Base-by-base conservation (phyloP, 1,140 invertebrate species). In the Calliopsis andreniformis region DNA sequence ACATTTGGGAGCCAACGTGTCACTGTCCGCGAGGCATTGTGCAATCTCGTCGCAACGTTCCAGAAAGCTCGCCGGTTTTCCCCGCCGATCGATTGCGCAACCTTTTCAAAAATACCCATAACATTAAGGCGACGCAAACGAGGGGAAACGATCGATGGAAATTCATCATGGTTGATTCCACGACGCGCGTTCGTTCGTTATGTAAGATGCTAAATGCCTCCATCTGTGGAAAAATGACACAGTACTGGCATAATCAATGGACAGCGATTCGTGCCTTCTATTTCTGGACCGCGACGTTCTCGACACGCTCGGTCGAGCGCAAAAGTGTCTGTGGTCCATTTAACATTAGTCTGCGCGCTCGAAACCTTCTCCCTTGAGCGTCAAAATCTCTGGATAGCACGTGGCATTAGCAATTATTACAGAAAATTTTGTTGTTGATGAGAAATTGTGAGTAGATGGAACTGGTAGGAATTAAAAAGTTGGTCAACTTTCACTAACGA, bases 21-120 rank as follows among this genome's bases (percentile, higher is more conserved):
- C 81, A 83, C 75, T 83, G 79, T 69, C 75, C 80, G n/a, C n/a
- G 79, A 76, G 25, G 42, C 55, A 83, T 78, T 83, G 68, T 82
- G 80, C 76, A 83, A 83, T 35, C 69, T 16, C 32, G 35, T 67
- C 43, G 59, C 42, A 10, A 66, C 68, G 59, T 64, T 82, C 81
- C 81, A 82, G 80, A 82, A 75, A 61, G n/a, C 56, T 32, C 49
- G 18, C 39, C 25, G 39, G 28, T 1, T n/a, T 72, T 78, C 35
- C 80, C 79, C 67, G 35, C 3, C 35, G n/a, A 56, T 82, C 67
- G 25, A 35, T 83, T 81, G 42, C 53, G 66, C 76, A 77, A 82
- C n/a, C 28, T 1, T 10, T 6, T 1, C 18, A 56, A 66, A 53
- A 76, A 62, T 66, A 69, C 42, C 16, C n/a, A 20, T 42, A 28